phyloP scores from a whole-genome alignment of 1,140 invertebrate species.

The Heliconius himera region DNA sequence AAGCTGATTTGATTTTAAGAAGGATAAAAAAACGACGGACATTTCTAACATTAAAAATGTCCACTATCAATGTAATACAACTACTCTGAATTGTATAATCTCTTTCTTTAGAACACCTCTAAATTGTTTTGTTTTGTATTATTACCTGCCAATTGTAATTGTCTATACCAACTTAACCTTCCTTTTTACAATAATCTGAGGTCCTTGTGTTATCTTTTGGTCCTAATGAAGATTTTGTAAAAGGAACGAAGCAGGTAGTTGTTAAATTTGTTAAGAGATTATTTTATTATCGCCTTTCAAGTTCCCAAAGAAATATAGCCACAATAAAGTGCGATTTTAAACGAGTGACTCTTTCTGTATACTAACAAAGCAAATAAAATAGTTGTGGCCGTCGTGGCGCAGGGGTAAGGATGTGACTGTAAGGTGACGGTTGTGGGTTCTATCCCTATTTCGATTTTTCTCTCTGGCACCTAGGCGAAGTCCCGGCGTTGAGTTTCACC shows the following conservation, averaged over 20 bases:
- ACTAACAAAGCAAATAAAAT: not conserved
- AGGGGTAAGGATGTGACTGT: too few relatives aligned
- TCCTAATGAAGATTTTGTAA: not conserved
- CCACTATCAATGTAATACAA: too few relatives aligned
- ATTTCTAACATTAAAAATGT: too few relatives aligned
- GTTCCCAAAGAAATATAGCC: not conserved
- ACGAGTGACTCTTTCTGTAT: not conserved
- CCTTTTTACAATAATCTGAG: constrained; percentile 17
- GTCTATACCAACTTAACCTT: constrained; percentile 22
- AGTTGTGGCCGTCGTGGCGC: too few relatives aligned
- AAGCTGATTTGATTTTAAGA: too few relatives aligned
- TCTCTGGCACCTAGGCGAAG: too few relatives aligned
- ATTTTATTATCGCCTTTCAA: constrained; percentile 14
- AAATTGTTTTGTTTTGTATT: not conserved
- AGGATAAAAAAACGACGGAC: too few relatives aligned
- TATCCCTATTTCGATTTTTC: too few relatives aligned
- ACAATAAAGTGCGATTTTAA: not conserved
- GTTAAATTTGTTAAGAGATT: constrained; percentile 8
- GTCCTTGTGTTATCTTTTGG: constrained; percentile 19
- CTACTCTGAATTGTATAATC: too few relatives aligned
- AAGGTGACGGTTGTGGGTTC: too few relatives aligned
- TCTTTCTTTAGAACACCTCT: not conserved
- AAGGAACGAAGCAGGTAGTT: constrained; percentile 9
- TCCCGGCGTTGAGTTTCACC: too few relatives aligned
- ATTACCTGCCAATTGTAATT: constrained; percentile 18